These are phyloP conservation scores for Plotosus lineatus DNA, from an alignment of 2,113 vertebrate species.

Conservation along the genomic window DNA sequence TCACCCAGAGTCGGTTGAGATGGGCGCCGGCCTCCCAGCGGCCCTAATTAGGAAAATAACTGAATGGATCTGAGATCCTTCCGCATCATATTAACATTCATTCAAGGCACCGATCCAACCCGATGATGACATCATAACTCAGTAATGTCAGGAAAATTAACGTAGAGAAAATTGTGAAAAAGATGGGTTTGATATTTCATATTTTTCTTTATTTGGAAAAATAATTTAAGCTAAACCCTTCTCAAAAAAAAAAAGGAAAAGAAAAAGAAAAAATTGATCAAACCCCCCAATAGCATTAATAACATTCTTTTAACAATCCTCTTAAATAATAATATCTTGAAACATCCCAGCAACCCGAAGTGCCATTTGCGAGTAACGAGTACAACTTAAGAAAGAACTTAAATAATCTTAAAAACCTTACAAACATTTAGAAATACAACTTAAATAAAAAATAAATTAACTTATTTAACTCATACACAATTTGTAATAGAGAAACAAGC, in stretches of 20 bases:
- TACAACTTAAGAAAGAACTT: conserved; percentile 69
- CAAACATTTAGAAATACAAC: conserved; percentile 89
- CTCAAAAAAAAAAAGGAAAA: conserved; percentile 81
- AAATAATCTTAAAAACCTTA: conserved; percentile 84
- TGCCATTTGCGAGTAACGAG: conserved; percentile 93
- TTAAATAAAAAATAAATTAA: conserved; percentile 80
- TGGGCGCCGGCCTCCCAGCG: no score
- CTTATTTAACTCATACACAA: conserved; percentile 74
- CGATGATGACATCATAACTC: no score
- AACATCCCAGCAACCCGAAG: conserved; percentile 97
- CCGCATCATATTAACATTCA: no score
- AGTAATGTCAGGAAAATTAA: no score
- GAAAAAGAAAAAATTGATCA: conserved; percentile 80
- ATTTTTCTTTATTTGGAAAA: conserved; percentile 99
- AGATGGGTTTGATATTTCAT: conserved; percentile 74
- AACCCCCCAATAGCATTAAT: conserved; percentile 82
- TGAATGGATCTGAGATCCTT: no score
- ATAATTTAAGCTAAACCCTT: conserved; percentile 99
- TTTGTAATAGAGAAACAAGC: conserved; percentile 81
- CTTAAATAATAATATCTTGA: conserved; percentile 98
- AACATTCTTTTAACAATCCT: conserved; percentile 91
- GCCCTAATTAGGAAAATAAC: no score
- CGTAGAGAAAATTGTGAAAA: no score
- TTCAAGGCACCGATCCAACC: no score
- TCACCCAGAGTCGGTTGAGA: no score